Base-by-base conservation (phyloP, 2,888 invertebrate species). In the Altica lythri region DNA sequence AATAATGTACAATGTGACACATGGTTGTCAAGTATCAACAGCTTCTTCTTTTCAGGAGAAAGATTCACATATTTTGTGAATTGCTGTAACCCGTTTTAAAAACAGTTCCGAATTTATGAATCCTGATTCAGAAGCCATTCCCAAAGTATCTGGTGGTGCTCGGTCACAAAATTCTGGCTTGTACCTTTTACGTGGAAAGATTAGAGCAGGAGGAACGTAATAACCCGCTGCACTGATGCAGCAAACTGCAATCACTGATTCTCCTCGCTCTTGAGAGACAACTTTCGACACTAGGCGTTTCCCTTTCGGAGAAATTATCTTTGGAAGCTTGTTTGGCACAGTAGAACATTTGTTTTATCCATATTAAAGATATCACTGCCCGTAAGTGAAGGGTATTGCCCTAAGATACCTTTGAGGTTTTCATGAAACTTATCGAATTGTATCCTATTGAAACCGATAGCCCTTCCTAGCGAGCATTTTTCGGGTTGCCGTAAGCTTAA, bases 91-190 rank as follows among this genome's bases (percentile, higher is more conserved):
- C 70, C 62, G 38, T n/a, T 53, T 49, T 5, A 47, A 5, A 63
- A 69, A 72, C 6, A 68, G 29, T 14, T 57, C 60, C 17, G 61
- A 57, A n/a, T 52, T 68, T 64, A 22, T 22, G 22, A 22, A 22
- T 5, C 22, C 22, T 22, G 22, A 22, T 8, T 22, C 22, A 22
- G 22, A 22, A 5, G 8, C 22, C 22, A 22, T 22, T 22, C 8
- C n/a, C n/a, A n/a, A n/a, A n/a, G n/a, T 22, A 5, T 22, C 8
- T 22, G 8, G 22, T 22, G 4, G 4, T 22, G 22, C 22, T 5
- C 22, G 4, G 4, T 22, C 8, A 5, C 4, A 8, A 22, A 5
- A 4, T 22, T 8, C 22, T 8, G 22, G 4, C 22, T 8, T 22
- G 8, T 22, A 4, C 4, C 22, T 8, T 8, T 22, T 5, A 22